Conservation (phyloP, 2,797 vertebrate species). For the Glossophaga mutica region DNA sequence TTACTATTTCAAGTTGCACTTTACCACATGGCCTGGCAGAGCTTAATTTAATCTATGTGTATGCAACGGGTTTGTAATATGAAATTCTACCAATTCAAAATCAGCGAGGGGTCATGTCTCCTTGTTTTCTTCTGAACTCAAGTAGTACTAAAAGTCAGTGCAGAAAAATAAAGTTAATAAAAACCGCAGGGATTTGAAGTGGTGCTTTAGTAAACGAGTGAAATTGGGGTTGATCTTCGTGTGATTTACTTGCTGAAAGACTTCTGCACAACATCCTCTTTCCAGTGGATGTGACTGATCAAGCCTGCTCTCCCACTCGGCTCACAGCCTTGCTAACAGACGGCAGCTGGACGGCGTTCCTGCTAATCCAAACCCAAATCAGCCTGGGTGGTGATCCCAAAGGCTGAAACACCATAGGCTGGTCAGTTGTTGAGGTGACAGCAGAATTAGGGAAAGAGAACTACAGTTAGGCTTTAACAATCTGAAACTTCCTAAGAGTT, state of each 20-base stretch:
- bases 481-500: not conserved
- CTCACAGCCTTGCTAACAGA: not conserved
- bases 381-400: not conserved
- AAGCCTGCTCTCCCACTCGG: not conserved
- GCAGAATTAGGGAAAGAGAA: not conserved
- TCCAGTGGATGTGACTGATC: fast-evolving
- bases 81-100: not conserved
- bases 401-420: not conserved
- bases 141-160: not conserved
- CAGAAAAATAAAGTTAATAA: not conserved
- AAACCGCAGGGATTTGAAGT: not conserved
- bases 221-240: not conserved
- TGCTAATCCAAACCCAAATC: not conserved
- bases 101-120: not conserved
- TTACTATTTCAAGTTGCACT: not conserved
- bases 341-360: fast-evolving
- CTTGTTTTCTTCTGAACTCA: not conserved
- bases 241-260: not conserved
- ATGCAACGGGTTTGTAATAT: not conserved
- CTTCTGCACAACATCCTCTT: not conserved
- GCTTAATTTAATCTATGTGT: not conserved
- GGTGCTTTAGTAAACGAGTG: not conserved
- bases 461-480: not conserved
- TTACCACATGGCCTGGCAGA: not conserved
- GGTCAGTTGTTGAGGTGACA: not conserved